These are phyloP conservation scores for Pollenia griseotomentosa DNA, from an alignment of 2,888 invertebrate genomes.

Conservation along the genomic window DNA sequence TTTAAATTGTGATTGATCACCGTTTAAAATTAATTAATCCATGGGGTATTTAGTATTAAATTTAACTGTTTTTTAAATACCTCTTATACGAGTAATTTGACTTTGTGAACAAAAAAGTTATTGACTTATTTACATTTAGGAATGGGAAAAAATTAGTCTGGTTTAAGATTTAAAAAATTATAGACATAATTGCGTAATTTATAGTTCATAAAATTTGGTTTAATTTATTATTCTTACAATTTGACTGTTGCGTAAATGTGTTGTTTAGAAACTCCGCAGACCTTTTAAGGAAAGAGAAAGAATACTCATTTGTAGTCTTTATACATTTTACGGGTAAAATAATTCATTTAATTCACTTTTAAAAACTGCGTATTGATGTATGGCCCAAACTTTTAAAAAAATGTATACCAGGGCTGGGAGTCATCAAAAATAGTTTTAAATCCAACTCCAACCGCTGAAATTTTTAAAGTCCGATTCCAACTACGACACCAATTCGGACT, in stretches of 20 bases:
- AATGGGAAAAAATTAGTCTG: not conserved
- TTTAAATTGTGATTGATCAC: slow-evolving; percentile 65
- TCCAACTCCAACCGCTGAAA: no score
- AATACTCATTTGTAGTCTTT: not conserved
- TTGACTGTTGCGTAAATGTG: not conserved
- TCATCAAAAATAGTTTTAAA: no score
- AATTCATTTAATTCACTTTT: no score
- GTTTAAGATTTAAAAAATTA: not conserved
- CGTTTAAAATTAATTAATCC: slow-evolving; percentile 68
- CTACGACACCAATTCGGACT: no score
- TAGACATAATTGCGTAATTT: slow-evolving; percentile 1
- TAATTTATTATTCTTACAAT: not conserved
- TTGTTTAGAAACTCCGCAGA: not conserved
- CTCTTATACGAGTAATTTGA: slow-evolving; percentile 3
- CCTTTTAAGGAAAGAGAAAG: not conserved
- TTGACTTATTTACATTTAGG: slow-evolving; percentile 20
- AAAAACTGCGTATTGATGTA: no score
- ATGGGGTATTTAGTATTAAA: slow-evolving; percentile 59
- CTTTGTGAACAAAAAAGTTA: not conserved
- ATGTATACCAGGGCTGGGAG: no score
- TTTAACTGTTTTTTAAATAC: slow-evolving; percentile 66
- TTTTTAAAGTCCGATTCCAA: no score
- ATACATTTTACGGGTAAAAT: no score
- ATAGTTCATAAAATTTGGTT: not conserved
- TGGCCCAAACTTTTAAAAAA: no score